Base-by-base conservation (phyloP, 2,797 vertebrate species). In the Mycteria americana region DNA sequence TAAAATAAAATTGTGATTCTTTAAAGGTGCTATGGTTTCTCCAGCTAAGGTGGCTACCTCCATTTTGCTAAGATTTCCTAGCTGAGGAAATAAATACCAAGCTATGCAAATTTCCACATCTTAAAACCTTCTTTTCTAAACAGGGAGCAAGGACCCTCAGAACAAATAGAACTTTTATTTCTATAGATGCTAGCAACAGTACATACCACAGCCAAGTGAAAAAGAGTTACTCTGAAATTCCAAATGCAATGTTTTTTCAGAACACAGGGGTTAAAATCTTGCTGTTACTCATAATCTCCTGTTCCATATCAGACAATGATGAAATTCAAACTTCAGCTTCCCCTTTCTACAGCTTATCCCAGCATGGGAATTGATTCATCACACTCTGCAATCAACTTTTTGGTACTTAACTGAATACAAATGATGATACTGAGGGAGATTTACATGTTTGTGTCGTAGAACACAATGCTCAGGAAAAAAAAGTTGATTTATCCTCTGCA, bases 371-470 rank as follows among this genome's bases (percentile, higher is more conserved):
- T 90, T 88, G 93, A 95, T 96, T 97, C 70, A 96, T 95, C 94
- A 95, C 81, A 92, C 68, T 72, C 30, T 73, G 64, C 83, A 96
- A 94, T 92, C 92, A 97, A 92, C 53, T 92, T 95, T 69, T 94
- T 89, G 93, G 59, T 93, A 93, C 93, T 94, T 96, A 90, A 95
- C 84, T 97, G 92, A 97, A 97, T 95, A 95, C 37, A 97, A 92
- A 96, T 92, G 93, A 89, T 4, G 1, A 88, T 89, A 90, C 33
- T 45, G 57, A 89, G 51, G 81, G 28, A 97, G 85, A 97, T 92
- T 85, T 92, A 86, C 33, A 21, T 83, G 69, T 92, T 89, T 92
- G 37, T 95, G 75, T 48, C 35, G 7, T 35, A 78, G 50, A 94
- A 92, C 5, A 79, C 17, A 54, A 65, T 27, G 48, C 24, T 88